Evolutionary conservation across 1,140 invertebrate species (phyloP).

Genomic region (Drosophila quadrilineata): DNA sequence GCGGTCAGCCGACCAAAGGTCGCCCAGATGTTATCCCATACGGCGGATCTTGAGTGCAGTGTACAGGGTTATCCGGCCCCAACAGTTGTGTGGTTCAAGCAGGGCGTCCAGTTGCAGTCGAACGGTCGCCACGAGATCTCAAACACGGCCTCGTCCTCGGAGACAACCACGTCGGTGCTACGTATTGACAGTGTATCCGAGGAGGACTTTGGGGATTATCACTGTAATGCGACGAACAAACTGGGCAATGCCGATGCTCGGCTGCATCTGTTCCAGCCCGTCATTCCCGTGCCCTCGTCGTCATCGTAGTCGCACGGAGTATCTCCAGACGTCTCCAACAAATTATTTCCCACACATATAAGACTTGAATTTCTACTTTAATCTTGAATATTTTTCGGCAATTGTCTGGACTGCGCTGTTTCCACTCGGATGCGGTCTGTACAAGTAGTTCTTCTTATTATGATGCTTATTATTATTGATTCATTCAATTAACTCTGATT

Average conservation of each 20-base stretch:
- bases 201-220: conserved; percentile 88
- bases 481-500: conserved; percentile 77
- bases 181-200: conserved; percentile 90
- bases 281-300: conserved; percentile 67
- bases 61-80: conserved; percentile 92
- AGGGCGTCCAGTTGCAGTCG: conserved; percentile 86
- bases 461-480: conserved; percentile 65
- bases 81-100: conserved; percentile 89
- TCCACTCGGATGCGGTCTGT: conserved; percentile 50
- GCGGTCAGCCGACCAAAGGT: conserved; percentile 86
- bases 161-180: conserved; percentile 90
- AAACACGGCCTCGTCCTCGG: conserved; percentile 89
- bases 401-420: conserved; percentile 41
- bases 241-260: conserved; percentile 85
- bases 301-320: conserved; percentile 22
- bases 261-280: conserved; percentile 85
- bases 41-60: conserved; percentile 91
- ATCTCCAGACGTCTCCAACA: background rate
- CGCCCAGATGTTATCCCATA: conserved; percentile 89
- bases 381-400: conserved; percentile 56
- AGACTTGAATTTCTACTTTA: conserved; percentile 54
- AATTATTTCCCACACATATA: conserved; percentile 25
- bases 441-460: conserved; percentile 5
- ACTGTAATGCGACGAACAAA: conserved; percentile 90
- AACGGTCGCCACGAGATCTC: conserved; percentile 89